phyloP scores from a whole-genome alignment of 1,140 invertebrate genomes.

The Drosophila varians region DNA sequence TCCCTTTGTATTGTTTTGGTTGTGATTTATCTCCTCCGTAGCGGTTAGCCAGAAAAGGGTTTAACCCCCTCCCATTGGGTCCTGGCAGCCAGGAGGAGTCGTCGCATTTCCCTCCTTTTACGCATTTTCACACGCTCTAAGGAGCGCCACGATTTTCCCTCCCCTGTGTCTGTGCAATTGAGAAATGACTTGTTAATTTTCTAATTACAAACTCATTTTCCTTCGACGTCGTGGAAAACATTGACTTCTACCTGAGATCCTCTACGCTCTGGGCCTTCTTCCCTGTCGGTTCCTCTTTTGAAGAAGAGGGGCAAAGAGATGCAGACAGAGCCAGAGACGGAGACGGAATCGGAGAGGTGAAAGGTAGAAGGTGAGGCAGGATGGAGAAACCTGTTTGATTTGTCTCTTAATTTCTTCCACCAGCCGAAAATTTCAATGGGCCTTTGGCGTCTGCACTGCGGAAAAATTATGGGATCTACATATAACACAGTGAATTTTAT shows the following conservation, averaged over 20 bases:
- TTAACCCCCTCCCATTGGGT: too few species aligned
- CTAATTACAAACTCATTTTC: constrained; percentile 70
- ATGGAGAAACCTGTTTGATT: constrained; percentile 68
- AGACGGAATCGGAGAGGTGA: not conserved
- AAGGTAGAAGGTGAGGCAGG: constrained; percentile 1
- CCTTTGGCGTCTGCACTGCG: constrained; percentile 30
- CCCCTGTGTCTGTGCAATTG: constrained; percentile 18
- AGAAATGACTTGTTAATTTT: constrained; percentile 74
- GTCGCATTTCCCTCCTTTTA: constrained; percentile 23
- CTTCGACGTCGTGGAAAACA: constrained; percentile 13
- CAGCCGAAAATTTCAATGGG: constrained; percentile 41
- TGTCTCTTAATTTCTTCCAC: constrained; percentile 77
- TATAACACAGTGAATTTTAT: too few species aligned
- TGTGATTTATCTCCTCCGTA: constrained; percentile 48
- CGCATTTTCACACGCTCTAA: constrained; percentile 40
- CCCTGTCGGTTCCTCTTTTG: constrained; percentile 39
- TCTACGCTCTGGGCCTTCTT: not conserved
- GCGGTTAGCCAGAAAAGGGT: constrained; percentile 19
- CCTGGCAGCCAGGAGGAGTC: not conserved
- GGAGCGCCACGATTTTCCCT: not conserved
- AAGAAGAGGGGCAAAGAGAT: constrained; percentile 16
- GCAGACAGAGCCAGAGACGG: not conserved
- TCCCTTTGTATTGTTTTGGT: constrained; percentile 10
- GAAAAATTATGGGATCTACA: not conserved
- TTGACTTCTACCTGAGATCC: constrained; percentile 36